Base-by-base conservation (phyloP, 64 coral and sea anemone species). In the Montipora efflorescens region DNA sequence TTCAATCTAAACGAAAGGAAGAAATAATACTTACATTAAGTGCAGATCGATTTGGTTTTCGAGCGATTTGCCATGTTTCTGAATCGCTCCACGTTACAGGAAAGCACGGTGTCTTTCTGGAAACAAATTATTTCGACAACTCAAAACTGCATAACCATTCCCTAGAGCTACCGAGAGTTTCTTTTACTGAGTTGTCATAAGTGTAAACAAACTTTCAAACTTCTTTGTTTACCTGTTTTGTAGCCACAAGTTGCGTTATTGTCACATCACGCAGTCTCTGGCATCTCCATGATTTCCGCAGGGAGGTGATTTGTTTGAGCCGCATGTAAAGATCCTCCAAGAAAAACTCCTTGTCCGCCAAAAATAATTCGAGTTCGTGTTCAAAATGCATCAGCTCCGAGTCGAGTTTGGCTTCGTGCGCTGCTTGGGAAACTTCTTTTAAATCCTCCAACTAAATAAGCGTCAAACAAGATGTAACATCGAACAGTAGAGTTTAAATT, bases 261-360 rank as follows among this genome's bases (percentile, higher is more conserved):
- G 59, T 53, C 45, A 23, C 74, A 25, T 87, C 89, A 59, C 80
- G 53, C 52, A 68, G 61, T 59, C 82, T 86, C 10, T 81, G 79
- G 70, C 76, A 51, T 74, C 94, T 91, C 83, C 93, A 81, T 20
- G 95, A 97, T 7, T 20, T 87, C 91, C 91, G 94, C 14, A 86
- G 87, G 44, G 88, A 91, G 18, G 74, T 92, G 12, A 90, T 51
- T 48, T 94, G 95, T 74, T 92, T 91, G 11, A 97, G 59, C 58
- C 95, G 87, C 22, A 92, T 81, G 52, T 94, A 94, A 18, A 97
- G 76, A 53, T 97, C 83, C 48, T 91, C 81, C 67, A 94, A 79
- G 22, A 97, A 97, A 5, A 13, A 58, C 22, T 91, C 76, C 83
- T 97, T 97, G 78, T 97, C 95, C 8, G 77, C 84, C 51, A 97